Conservation (phyloP, 92 coral and sea anemone genomes). For the Metridium senile region DNA sequence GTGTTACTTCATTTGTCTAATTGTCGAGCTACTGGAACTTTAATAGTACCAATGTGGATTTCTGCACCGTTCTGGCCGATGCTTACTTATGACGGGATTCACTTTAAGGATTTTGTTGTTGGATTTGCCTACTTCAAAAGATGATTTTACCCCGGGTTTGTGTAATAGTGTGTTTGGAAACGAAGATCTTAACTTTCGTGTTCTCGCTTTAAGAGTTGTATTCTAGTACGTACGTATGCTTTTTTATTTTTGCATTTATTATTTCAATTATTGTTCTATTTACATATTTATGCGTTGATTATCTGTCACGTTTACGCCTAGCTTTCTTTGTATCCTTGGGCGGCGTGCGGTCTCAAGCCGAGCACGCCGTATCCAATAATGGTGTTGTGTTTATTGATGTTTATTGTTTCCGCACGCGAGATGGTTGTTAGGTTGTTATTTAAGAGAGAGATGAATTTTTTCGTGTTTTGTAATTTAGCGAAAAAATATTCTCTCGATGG, state of each 20-base stretch:
- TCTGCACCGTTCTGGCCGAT: constrained; percentile 69
- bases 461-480: constrained; percentile 24
- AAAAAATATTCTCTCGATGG: constrained; percentile 24
- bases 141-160: constrained; percentile 18
- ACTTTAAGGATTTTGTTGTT: constrained; percentile 32
- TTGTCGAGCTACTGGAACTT: constrained; percentile 53
- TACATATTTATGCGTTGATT: no score
- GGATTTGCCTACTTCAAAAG: constrained; percentile 34
- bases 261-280: no score
- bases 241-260: neutral
- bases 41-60: constrained; percentile 54
- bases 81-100: constrained; percentile 31
- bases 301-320: no score
- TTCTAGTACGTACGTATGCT: constrained; percentile 16
- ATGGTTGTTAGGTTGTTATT: no score
- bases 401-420: no score
- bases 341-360: constrained; percentile 46
- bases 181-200: constrained; percentile 40
- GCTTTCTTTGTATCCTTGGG: constrained; percentile 56
- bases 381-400: no score
- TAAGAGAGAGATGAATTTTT: no score
- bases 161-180: constrained; percentile 49
- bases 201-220: constrained; percentile 47
- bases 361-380: no score
- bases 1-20: constrained; percentile 47